Conservation (phyloP, 1,140 invertebrate species). For the Episyrphus balteatus region DNA sequence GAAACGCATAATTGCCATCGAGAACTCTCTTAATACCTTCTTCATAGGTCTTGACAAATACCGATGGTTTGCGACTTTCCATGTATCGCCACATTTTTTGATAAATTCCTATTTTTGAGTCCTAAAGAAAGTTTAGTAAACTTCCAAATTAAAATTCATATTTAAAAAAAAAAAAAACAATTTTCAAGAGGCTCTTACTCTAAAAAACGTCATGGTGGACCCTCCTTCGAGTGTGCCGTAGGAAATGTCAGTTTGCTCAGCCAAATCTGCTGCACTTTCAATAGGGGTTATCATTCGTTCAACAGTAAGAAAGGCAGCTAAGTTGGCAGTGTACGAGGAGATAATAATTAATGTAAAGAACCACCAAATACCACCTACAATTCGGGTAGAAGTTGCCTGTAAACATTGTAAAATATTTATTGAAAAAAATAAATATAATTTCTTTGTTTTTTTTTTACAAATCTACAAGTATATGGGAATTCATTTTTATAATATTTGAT, state of each 20-base stretch:
- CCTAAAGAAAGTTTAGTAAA: slow-evolving; percentile 67
- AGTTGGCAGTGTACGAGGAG: slow-evolving; percentile 88
- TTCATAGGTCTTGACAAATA: slow-evolving; percentile 60
- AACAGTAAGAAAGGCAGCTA: slow-evolving; percentile 87
- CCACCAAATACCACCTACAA: slow-evolving; percentile 93
- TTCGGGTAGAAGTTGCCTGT: slow-evolving; percentile 81
- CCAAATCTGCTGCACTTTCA: slow-evolving; percentile 76
- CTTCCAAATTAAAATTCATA: slow-evolving; percentile 62
- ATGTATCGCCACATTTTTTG: slow-evolving; percentile 56
- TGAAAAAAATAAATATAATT: slow-evolving; percentile 1
- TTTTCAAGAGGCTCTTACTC: no score
- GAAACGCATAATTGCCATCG: slow-evolving; percentile 74
- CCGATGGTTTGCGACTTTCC: slow-evolving; percentile 56
- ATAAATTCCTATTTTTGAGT: slow-evolving; percentile 58
- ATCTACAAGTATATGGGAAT: slow-evolving; percentile 38
- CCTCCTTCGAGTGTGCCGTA: slow-evolving; percentile 70
- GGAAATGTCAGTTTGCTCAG: slow-evolving; percentile 62
- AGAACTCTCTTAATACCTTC: slow-evolving; percentile 74
- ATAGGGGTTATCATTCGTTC: slow-evolving; percentile 79
- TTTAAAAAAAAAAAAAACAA: slow-evolving; percentile 1
- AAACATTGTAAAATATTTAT: no score
- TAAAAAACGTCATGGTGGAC: slow-evolving; percentile 65
- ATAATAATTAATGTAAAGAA: slow-evolving; percentile 91
- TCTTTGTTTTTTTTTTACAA: no score
- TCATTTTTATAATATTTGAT: background rate